Conservation (phyloP, 2,113 vertebrate genomes). For the Catharus fuscescens region DNA sequence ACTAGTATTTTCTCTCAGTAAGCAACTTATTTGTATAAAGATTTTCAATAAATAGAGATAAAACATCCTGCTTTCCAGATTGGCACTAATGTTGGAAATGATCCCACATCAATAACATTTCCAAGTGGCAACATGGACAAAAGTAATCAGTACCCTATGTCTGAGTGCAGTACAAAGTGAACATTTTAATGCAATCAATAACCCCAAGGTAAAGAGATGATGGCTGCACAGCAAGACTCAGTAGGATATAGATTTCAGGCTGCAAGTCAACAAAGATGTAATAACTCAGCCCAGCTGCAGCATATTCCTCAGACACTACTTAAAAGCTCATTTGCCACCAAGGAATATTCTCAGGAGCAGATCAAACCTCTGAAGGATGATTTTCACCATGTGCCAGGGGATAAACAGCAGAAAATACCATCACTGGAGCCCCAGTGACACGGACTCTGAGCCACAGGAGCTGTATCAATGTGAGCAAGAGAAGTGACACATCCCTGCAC, state of each 20-base stretch:
- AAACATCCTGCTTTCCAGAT: constrained; percentile 12
- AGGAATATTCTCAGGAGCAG: background rate
- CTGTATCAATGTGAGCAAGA: background rate
- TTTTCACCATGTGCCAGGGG: background rate
- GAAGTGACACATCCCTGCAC: background rate
- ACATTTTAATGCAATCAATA: constrained; percentile 66
- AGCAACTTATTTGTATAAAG: background rate
- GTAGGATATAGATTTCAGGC: constrained; percentile 58
- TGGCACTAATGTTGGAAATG: background rate
- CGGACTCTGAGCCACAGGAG: background rate
- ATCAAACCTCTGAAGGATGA: constrained; percentile 14
- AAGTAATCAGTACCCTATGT: constrained; percentile 12
- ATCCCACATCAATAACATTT: constrained; percentile 22
- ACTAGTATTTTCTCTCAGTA: background rate
- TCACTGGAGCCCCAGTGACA: accelerated
- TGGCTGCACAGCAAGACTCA: background rate
- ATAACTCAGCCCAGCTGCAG: constrained; percentile 41
- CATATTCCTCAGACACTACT: background rate
- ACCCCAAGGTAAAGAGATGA: constrained; percentile 36
- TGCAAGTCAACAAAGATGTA: constrained; percentile 37
- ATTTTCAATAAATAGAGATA: constrained; percentile 45
- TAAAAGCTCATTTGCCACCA: background rate
- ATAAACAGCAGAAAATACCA: background rate
- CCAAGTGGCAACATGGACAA: background rate
- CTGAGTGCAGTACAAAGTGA: constrained; percentile 29